These are phyloP conservation scores for Chelon auratus DNA, from an alignment of 2,797 vertebrate species.

Conservation along the genomic window DNA sequence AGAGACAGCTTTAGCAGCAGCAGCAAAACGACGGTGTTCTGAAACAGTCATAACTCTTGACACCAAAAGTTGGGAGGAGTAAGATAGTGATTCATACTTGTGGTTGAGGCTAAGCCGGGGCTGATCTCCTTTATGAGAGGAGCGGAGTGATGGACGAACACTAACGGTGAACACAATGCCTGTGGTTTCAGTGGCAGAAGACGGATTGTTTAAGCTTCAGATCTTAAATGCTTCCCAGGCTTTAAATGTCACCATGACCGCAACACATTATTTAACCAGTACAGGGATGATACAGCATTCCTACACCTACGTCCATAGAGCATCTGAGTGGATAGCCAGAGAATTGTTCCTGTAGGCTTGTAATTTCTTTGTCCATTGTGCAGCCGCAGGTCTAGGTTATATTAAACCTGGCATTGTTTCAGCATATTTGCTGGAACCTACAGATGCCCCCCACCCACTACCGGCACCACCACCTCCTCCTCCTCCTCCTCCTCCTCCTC, in stretches of 20 bases:
- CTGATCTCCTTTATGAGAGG: constrained; percentile 29
- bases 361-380: constrained; percentile 29
- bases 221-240: constrained; percentile 18
- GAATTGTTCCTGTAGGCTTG: constrained; percentile 23
- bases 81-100: constrained; percentile 45
- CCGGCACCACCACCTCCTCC: neutral
- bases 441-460: constrained; percentile 6
- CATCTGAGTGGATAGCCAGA: constrained; percentile 33
- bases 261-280: constrained; percentile 32
- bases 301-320: constrained; percentile 22
- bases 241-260: constrained; percentile 41
- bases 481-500: neutral
- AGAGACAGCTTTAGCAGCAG: constrained; percentile 70
- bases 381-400: constrained; percentile 30
- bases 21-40: constrained; percentile 72
- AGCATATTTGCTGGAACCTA: constrained; percentile 30
- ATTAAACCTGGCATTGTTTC: constrained; percentile 46
- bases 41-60: constrained; percentile 47
- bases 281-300: constrained; percentile 45
- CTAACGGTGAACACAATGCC: constrained; percentile 23
- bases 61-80: constrained; percentile 58
- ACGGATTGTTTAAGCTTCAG: constrained; percentile 31
- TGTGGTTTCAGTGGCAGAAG: constrained; percentile 8
- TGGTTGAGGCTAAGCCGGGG: constrained; percentile 29
- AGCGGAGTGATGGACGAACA: constrained; percentile 12